Conservation (phyloP, 1,140 invertebrate genomes). For the Drosophila guanche region DNA sequence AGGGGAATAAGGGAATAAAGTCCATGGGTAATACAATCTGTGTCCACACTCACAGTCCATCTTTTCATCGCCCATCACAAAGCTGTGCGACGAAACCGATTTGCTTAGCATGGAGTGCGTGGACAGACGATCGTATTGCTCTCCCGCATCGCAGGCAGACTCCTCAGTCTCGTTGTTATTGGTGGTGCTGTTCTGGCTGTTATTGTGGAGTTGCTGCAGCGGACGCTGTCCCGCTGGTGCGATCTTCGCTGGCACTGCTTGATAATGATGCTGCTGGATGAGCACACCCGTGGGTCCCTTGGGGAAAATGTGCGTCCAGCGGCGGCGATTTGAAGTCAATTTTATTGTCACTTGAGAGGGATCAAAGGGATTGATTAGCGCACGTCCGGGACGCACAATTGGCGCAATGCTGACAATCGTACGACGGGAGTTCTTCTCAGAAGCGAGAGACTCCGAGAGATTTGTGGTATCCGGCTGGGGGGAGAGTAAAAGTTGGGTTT, state of each 20-base stretch:
- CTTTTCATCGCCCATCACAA: conserved; percentile 56
- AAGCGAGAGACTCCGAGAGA: conserved; percentile 81
- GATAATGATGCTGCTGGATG: conserved; percentile 97
- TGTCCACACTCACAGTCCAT: conserved; percentile 53
- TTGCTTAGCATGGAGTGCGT: conserved; percentile 56
- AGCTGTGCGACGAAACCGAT: conserved; percentile 51
- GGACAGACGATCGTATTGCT: conserved; percentile 68
- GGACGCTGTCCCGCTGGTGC: conserved; percentile 20
- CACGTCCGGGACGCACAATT: conserved; percentile 88
- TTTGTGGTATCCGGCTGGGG: conserved; percentile 58
- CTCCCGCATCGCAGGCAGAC: conserved; percentile 29
- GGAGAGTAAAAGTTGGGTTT: background rate
- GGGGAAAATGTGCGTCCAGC: conserved; percentile 99
- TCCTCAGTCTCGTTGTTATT: conserved; percentile 69
- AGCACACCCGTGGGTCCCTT: conserved; percentile 95
- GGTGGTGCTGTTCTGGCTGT: conserved; percentile 20
- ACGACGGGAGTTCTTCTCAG: conserved; percentile 75
- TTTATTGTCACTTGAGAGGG: conserved; percentile 98
- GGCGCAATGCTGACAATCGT: conserved; percentile 83
- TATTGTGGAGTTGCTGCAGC: conserved; percentile 23
- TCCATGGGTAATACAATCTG: background rate
- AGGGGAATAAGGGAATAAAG: background rate
- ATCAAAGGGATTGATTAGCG: conserved; percentile 98
- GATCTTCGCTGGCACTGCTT: conserved; percentile 88
- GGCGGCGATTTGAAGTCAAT: conserved; percentile 96